Conservation (phyloP, 2,888 invertebrate species). For the Morpho achilles region DNA sequence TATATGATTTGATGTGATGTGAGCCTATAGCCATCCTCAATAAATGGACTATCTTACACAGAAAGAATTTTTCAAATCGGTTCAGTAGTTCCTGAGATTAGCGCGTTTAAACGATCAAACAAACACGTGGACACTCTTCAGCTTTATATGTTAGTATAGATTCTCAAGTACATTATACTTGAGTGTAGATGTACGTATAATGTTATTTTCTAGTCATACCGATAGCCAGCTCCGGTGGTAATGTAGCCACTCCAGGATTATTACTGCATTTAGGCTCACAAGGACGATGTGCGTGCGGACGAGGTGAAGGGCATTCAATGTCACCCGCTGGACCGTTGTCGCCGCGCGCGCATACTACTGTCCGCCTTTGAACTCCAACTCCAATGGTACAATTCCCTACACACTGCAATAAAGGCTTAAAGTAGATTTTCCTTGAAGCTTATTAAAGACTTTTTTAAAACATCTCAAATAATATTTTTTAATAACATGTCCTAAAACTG, state of each 20-base stretch:
- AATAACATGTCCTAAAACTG: no score
- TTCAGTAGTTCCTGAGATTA: no score
- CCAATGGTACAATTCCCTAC: constrained; percentile 52
- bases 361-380: constrained; percentile 65
- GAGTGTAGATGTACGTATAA: not conserved
- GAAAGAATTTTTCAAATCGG: no score
- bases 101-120: no score
- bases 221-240: constrained; percentile 41
- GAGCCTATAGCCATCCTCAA: no score
- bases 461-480: no score
- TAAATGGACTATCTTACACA: no score
- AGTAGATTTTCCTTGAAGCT: not conserved
- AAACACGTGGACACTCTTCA: no score
- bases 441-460: no score
- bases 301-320: constrained; percentile 51
- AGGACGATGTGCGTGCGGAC: constrained; percentile 47
- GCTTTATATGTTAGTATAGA: no score
- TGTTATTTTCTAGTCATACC: constrained; percentile 32
- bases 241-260: constrained; percentile 15
- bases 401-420: constrained; percentile 42
- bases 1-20: no score
- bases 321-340: constrained; percentile 40
- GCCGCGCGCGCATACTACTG: constrained; percentile 69
- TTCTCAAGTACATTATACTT: no score
- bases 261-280: constrained; percentile 41